These are phyloP conservation scores for Perognathus longimembris DNA, from an alignment of 2,113 vertebrate species.

Conservation along the genomic window DNA sequence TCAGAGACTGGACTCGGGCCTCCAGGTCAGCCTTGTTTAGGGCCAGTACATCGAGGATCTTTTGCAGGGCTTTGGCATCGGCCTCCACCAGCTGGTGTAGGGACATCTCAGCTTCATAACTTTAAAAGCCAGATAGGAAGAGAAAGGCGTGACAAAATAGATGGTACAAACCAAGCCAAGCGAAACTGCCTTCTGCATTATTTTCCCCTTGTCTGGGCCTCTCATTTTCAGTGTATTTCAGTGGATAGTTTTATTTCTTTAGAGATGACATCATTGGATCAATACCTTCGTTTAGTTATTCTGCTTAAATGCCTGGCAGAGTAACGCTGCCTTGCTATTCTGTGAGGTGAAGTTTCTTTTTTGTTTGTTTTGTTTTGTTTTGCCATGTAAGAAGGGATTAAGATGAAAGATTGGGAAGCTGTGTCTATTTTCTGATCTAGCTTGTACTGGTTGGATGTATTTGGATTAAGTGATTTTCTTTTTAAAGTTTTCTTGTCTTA, in stretches of 20 bases:
- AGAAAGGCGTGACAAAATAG: neutral
- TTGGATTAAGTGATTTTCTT: neutral
- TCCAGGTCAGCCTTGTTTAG: constrained; percentile 90
- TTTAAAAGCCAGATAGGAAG: constrained; percentile 56
- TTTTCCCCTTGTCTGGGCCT: neutral
- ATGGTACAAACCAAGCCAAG: neutral
- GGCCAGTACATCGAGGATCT: constrained; percentile 86
- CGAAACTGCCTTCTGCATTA: neutral
- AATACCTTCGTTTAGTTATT: neutral
- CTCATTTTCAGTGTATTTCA: neutral
- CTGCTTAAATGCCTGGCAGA: neutral
- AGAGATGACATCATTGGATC: neutral
- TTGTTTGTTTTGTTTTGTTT: neutral
- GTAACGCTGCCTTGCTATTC: neutral
- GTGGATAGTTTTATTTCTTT: neutral
- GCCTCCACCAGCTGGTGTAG: constrained; percentile 92
- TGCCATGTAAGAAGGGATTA: neutral
- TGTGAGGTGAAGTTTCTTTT: neutral
- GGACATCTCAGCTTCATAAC: constrained; percentile 92
- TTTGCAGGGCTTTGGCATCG: constrained; percentile 89
- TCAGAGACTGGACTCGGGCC: constrained; percentile 84
- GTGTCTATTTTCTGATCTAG: neutral
- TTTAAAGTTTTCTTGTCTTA: constrained; percentile 8
- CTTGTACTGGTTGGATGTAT: neutral
- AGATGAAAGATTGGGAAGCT: neutral